Percentiles rank a stretch among this genome's conserved stretches.
These are phyloP conservation scores for Keiferia lycopersicella DNA, from an alignment of 2,888 invertebrate genomes.

Conservation along the genomic window DNA sequence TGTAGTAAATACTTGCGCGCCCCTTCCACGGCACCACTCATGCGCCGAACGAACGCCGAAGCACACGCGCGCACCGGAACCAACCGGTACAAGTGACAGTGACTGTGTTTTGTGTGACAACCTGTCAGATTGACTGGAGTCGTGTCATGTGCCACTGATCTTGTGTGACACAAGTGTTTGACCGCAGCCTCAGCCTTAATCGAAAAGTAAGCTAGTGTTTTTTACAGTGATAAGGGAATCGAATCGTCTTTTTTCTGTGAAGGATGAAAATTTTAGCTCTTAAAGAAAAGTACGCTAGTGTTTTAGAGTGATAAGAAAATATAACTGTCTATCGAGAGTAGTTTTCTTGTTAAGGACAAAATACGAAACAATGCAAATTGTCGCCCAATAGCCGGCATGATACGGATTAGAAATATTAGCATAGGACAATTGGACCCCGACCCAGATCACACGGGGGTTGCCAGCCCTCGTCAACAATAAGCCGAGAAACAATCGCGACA, in stretches of 20 bases:
- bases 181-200: constrained; percentile 77
- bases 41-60: constrained; percentile 73
- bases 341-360: neutral
- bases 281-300: too few species aligned
- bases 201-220: constrained; percentile 74
- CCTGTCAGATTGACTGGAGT: constrained; percentile 61
- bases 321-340: neutral
- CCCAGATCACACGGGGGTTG: constrained; percentile 74
- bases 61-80: constrained; percentile 56
- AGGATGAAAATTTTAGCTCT: too few species aligned
- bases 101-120: constrained; percentile 43
- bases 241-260: neutral
- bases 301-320: neutral
- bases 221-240: neutral
- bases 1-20: constrained; percentile 76
- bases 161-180: constrained; percentile 58
- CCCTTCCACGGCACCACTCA: constrained; percentile 79
- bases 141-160: constrained; percentile 74
- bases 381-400: constrained; percentile 19
- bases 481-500: constrained; percentile 72
- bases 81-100: constrained; percentile 67
- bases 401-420: constrained; percentile 37
- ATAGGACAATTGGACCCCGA: constrained; percentile 54
- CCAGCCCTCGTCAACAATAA: constrained; percentile 54
- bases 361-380: constrained; percentile 23